phyloP scores from a whole-genome alignment of 2,888 invertebrate species.

The Suillia variegata region DNA sequence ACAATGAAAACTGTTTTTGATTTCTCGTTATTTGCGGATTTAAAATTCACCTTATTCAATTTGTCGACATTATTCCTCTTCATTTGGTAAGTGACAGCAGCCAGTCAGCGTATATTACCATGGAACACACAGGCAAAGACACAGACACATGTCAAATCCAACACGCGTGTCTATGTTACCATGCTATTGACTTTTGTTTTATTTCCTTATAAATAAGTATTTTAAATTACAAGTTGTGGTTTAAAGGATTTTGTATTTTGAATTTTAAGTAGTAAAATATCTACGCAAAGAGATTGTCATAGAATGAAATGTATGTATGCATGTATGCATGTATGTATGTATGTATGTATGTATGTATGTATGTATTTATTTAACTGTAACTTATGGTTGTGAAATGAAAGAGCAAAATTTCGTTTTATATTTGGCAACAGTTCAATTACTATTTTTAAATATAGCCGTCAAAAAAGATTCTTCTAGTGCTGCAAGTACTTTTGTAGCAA shows the following conservation, averaged over 20 bases:
- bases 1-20: constrained; percentile 76
- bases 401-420: not conserved
- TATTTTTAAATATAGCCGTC: constrained; percentile 7
- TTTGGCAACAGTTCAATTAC: constrained; percentile 33
- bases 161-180: too few species aligned
- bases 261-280: too few species aligned
- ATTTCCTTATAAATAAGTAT: too few species aligned
- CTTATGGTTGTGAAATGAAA: not conserved
- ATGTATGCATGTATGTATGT: not conserved
- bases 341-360: not conserved
- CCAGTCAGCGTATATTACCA: not conserved
- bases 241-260: too few species aligned
- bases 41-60: constrained; percentile 80
- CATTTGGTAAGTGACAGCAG: constrained; percentile 77
- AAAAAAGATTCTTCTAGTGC: too few species aligned
- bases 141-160: constrained; percentile 4
- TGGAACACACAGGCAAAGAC: too few species aligned
- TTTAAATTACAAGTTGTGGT: too few species aligned
- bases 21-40: constrained; percentile 76
- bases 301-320: not conserved
- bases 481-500: too few species aligned
- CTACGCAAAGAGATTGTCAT: too few species aligned
- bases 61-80: constrained; percentile 87
- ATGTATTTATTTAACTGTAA: too few species aligned
- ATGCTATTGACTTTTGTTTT: too few species aligned